phyloP scores from a whole-genome alignment of 2,797 vertebrate genomes.

The Lepilemur ruficaudatus region DNA sequence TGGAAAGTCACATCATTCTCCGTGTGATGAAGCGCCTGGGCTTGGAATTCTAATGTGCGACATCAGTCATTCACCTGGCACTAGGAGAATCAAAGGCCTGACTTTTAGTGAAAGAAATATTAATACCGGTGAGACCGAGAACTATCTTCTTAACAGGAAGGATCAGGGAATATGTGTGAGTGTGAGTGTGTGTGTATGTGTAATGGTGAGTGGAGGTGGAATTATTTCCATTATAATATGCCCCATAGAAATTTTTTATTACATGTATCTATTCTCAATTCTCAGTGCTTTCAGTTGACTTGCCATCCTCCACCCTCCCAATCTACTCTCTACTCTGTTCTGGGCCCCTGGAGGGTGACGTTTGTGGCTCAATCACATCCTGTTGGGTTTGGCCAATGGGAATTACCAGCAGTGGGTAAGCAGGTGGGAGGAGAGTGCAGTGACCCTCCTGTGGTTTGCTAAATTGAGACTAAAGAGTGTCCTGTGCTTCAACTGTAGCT shows the following conservation, averaged over 20 bases:
- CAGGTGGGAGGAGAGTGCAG: too few relatives aligned
- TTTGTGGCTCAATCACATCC: not conserved
- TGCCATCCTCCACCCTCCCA: rapidly evolving
- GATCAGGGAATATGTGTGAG: not conserved
- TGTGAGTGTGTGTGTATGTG: not conserved
- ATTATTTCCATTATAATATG: conserved; percentile 26
- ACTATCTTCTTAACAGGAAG: not conserved
- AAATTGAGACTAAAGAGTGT: not conserved
- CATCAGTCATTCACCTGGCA: not conserved
- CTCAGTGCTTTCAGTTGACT: not conserved
- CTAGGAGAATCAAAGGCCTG: not conserved
- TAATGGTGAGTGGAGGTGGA: not conserved
- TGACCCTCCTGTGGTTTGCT: not conserved
- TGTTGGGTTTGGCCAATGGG: not conserved
- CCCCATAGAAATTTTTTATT: not conserved
- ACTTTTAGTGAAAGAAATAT: not conserved
- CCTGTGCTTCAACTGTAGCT: not conserved
- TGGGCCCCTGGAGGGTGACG: not conserved
- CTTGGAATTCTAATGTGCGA: conserved; percentile 3
- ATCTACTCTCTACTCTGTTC: not conserved
- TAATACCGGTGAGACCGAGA: not conserved
- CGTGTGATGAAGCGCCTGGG: not conserved
- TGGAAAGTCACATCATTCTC: not conserved
- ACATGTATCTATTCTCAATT: not conserved
- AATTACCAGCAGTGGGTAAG: not conserved